Evolutionary conservation across 2,113 vertebrate genomes (phyloP).

Genomic region (Elaphurus davidianus): DNA sequence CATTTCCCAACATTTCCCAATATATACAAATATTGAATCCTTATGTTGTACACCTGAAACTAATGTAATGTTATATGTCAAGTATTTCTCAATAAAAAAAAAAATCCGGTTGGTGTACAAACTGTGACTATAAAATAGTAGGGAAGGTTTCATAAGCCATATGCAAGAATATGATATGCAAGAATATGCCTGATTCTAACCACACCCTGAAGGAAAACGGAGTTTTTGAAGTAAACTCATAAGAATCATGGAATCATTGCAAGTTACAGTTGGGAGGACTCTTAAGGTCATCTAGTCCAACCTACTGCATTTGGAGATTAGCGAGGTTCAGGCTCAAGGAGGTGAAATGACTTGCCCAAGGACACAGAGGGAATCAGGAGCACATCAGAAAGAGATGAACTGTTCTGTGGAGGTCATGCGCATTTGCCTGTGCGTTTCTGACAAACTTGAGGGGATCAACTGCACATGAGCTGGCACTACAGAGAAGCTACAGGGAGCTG

Average conservation of each 20-base stretch:
- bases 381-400: background rate
- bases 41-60: background rate
- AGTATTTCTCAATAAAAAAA: background rate
- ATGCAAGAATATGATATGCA: background rate
- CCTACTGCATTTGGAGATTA: background rate
- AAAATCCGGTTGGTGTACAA: background rate
- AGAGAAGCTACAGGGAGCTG: background rate
- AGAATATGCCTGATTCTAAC: background rate
- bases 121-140: background rate
- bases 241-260: background rate
- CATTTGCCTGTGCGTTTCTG: background rate
- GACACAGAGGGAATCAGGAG: background rate
- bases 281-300: background rate
- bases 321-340: background rate
- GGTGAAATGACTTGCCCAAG: constrained; percentile 14
- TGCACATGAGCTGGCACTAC: background rate
- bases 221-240: background rate
- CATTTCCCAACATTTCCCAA: constrained; percentile 14
- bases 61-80: background rate
- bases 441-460: background rate
- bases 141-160: background rate
- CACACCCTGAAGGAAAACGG: background rate
- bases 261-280: background rate
- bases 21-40: background rate
- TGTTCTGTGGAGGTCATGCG: background rate